Base-by-base conservation (phyloP, 2,888 invertebrate genomes). In the Acronicta alni region DNA sequence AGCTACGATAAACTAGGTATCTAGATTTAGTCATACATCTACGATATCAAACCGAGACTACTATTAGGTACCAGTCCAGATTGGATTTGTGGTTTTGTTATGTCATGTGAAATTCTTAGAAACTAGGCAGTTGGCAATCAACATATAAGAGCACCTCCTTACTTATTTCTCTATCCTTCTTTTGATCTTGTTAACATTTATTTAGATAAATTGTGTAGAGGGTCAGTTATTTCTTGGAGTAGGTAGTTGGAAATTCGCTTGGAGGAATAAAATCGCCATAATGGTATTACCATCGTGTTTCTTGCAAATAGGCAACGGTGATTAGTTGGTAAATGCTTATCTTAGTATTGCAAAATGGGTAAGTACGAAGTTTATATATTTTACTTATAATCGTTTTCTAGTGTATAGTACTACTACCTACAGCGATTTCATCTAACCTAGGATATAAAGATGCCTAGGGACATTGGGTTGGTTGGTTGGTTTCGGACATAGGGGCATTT, bases 81-180 rank as follows among this genome's bases (percentile, higher is more conserved):
- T 59, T 12, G 32, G 17, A 23, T 39, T 38, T 49, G 38, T 16
- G 38, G 44, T 49, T 48, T 23, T 7, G 20, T 47, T 20, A 44
- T 18, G 18, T 35, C 35, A 44, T 20, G 23, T 41, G 51, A 45
- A 41, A 30, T 51, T 60, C 51, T 41, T 16, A 60, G 59, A 60
- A 39, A 44, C 15, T 26, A 16, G n/a, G n/a, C n/a, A n/a, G 38
- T 49, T 12, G 23, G 51, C 35, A 35, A 44, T 45, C 35, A 60
- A 49, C 26, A 35, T 32, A 3, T n/a, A n/a, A n/a, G n/a, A 4
- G 14, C n/a, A 35, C 10, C 8, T 48, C 12, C 9, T 9, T 59
- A 20, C 7, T 10, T 37, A 41, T 15, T 39, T 9, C 32, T 59
- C 35, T 49, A 49, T 51, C n/a, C 47, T 39, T 49, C 16, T 44